These are phyloP conservation scores for Lepilemur ruficaudatus DNA, from an alignment of 2,797 vertebrate species.

Conservation along the genomic window DNA sequence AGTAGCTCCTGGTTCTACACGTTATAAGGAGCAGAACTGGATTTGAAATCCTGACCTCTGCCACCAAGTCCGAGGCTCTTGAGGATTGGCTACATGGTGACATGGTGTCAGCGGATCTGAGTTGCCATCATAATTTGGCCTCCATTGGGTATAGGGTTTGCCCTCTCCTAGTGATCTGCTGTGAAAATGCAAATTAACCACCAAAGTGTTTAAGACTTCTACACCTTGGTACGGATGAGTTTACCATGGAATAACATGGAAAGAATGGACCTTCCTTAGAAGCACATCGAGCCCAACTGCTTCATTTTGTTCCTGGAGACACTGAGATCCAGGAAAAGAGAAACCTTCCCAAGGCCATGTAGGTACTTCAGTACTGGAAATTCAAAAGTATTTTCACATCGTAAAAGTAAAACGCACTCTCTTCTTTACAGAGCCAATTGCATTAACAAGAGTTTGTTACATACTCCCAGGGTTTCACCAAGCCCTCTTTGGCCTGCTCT, in stretches of 20 bases:
- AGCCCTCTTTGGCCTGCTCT: rapidly evolving
- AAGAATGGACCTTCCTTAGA: not conserved
- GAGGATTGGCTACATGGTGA: not conserved
- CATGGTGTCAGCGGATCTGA: rapidly evolving
- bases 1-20: not conserved
- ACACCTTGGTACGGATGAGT: rapidly evolving
- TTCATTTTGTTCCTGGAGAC: not conserved
- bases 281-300: rapidly evolving
- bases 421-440: not conserved
- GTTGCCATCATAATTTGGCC: rapidly evolving
- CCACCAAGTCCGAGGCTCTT: not conserved
- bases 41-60: not conserved
- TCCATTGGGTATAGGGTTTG: not conserved
- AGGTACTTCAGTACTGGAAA: not conserved
- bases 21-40: not conserved
- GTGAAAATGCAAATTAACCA: not conserved
- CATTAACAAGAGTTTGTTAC: not conserved
- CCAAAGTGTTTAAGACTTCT: not conserved
- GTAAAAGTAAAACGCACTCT: not conserved
- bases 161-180: not conserved
- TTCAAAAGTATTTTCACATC: not conserved
- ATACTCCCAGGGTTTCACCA: not conserved
- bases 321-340: not conserved
- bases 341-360: not conserved
- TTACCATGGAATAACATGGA: not conserved